Evolutionary conservation across 2,797 vertebrate genomes (phyloP).

Genomic region (Hoplostethus atlanticus): DNA sequence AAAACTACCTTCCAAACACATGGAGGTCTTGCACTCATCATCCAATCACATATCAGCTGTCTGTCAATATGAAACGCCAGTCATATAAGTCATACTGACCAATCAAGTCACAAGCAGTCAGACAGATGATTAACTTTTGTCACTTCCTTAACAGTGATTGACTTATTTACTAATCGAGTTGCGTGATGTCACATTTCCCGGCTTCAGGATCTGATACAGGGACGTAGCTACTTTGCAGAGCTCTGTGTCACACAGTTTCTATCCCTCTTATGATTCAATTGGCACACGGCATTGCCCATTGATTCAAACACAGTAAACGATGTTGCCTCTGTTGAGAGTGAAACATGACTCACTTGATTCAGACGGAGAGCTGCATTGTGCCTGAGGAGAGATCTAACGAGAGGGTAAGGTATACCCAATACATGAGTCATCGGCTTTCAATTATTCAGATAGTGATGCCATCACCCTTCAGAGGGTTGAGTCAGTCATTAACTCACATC

Average conservation of each 20-base stretch:
- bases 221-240: constrained; percentile 8
- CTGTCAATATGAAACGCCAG: not conserved
- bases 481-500: constrained; percentile 39
- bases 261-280: constrained; percentile 50
- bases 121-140: no score
- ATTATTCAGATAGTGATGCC: constrained; percentile 68
- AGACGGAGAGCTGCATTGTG: constrained; percentile 35
- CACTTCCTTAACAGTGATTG: not conserved
- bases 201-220: constrained; percentile 12
- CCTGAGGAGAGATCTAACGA: constrained; percentile 38
- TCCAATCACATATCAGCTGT: not conserved
- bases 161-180: not conserved
- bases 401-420: constrained; percentile 42
- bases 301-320: constrained; percentile 38
- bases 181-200: not conserved
- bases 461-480: constrained; percentile 56
- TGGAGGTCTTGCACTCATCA: constrained; percentile 5
- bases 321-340: constrained; percentile 38
- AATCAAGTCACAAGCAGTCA: no score
- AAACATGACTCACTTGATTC: constrained; percentile 56
- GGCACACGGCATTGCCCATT: constrained; percentile 21
- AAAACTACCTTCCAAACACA: constrained; percentile 21
- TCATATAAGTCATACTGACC: no score
- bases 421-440: constrained; percentile 37
- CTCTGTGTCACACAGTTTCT: constrained; percentile 37